These are phyloP conservation scores for Heterodera carotae DNA, from an alignment of 1,140 invertebrate genomes.

Conservation along the genomic window DNA sequence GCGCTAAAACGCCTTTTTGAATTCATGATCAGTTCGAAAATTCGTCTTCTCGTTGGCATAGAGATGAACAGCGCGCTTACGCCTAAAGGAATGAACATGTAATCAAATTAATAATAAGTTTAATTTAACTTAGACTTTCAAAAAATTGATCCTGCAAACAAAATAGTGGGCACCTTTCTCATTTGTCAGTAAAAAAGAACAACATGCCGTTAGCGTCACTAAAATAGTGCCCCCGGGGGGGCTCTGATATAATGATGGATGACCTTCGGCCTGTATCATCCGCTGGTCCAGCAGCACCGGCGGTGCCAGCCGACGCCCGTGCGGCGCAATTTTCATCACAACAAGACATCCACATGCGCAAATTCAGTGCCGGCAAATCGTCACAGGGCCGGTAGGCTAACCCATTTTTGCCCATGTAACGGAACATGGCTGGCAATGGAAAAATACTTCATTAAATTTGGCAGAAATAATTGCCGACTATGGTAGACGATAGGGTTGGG, in stretches of 20 bases:
- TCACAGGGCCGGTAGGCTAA: conserved; percentile 52
- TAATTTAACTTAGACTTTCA: neutral
- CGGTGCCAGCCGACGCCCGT: neutral
- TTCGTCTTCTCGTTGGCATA: neutral
- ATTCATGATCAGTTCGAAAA: too few species aligned
- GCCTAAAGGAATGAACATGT: neutral
- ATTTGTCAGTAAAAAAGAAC: too few species aligned
- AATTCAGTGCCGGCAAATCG: conserved; percentile 48
- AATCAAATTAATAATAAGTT: neutral
- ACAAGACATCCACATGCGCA: conserved; percentile 64
- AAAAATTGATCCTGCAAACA: neutral
- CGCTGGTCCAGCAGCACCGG: neutral
- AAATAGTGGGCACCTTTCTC: neutral
- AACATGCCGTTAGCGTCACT: too few species aligned
- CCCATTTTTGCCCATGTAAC: conserved; percentile 53
- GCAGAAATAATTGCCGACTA: neutral
- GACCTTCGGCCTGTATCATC: neutral
- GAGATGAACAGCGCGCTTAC: neutral
- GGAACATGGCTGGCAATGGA: conserved; percentile 54
- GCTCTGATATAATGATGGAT: too few species aligned
- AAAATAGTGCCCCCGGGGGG: too few species aligned
- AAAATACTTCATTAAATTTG: conserved; percentile 9
- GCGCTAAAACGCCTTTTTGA: too few species aligned
- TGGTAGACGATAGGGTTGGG: too few species aligned
- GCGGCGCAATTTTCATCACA: conserved; percentile 57